These are phyloP conservation scores for Pedicia rivosa DNA, from an alignment of 2,888 invertebrate species.

Conservation along the genomic window DNA sequence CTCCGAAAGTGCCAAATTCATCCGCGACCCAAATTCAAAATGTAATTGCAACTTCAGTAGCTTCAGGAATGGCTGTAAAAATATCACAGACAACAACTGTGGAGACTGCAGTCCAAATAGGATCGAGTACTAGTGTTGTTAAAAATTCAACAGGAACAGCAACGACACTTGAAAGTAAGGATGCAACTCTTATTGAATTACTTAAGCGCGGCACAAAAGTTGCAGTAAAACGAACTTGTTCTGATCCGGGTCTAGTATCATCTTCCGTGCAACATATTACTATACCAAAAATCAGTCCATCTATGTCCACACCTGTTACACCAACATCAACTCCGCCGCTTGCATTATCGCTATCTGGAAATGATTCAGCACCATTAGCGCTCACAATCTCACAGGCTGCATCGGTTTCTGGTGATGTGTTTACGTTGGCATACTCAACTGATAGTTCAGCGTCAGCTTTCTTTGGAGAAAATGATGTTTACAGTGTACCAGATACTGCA, in stretches of 20 bases:
- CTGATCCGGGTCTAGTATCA: slow-evolving; percentile 47
- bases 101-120: slow-evolving; percentile 17
- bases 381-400: slow-evolving; percentile 26
- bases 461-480: slow-evolving; percentile 55
- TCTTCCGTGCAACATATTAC: slow-evolving; percentile 10
- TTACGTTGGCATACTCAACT: slow-evolving; percentile 38
- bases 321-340: slow-evolving; percentile 33
- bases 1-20: slow-evolving; percentile 19
- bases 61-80: slow-evolving; percentile 18
- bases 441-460: slow-evolving; percentile 45
- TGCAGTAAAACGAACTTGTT: slow-evolving; percentile 57
- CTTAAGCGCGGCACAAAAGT: slow-evolving; percentile 53
- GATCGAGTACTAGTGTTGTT: neutral
- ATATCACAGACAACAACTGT: slow-evolving; percentile 28
- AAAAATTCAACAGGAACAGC: neutral
- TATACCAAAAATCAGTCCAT: slow-evolving; percentile 10
- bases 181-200: slow-evolving; percentile 63
- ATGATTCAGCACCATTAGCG: slow-evolving; percentile 22
- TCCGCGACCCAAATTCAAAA: slow-evolving; percentile 1
- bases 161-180: slow-evolving; percentile 33
- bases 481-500: slow-evolving; percentile 49
- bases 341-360: slow-evolving; percentile 21
- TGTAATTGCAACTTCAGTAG: slow-evolving; percentile 20
- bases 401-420: slow-evolving; percentile 36
- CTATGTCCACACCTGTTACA: slow-evolving; percentile 29